Evolutionary conservation across 2,797 vertebrate genomes (phyloP), one percentile per base, ranked within the genome.

Genomic region (Luscinia luscinia): DNA sequence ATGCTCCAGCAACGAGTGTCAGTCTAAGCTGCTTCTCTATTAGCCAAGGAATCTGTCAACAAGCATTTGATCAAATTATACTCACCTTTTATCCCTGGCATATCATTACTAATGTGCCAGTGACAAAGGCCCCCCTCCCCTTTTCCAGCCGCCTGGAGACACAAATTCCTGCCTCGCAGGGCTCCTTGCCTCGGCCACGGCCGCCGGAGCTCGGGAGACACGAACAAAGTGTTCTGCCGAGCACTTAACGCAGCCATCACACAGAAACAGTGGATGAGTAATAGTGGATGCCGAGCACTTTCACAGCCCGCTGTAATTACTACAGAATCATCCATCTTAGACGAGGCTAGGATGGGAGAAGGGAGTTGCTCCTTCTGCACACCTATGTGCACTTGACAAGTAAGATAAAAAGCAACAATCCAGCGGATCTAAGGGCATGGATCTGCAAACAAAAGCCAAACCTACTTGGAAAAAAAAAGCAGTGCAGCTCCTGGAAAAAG

Each of bases 11-110:
- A 76, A 80, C 4, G 93, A 96, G 96, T 80, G 92, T 84, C 81
- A 87, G 57, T 34, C 72, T 85, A 62, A 67, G 82, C 95, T 55
- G 81, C 94, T 92, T 94, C 92, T 93, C 97, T 95, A 79, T 97
- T 96, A 98, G 97, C 97, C 94, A 94, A 97, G 82, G 87, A 95
- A 96, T 92, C 97, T 95, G 97, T 97, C 97, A 97, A 96, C 95
- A 97, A 62, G 93, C 95, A 97, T 98, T 97, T 97, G 96, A 98
- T 98, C 94, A 94, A 97, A 98, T 98, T 97, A 98, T 95, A 96
- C 95, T 96, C 92, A 98, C 97, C 98, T 98, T 98, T 98, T 98
- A 98, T 97, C 98, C 98, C 98, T 96, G 96, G 96, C 97, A 97
- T 96, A 98, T 98, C 97, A 97, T 97, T 97, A 97, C 93, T 95